Percentiles rank a stretch among this genome's conserved stretches.
phyloP scores from a whole-genome alignment of 64 coral and sea anemone species.

The Porites australiensis region DNA sequence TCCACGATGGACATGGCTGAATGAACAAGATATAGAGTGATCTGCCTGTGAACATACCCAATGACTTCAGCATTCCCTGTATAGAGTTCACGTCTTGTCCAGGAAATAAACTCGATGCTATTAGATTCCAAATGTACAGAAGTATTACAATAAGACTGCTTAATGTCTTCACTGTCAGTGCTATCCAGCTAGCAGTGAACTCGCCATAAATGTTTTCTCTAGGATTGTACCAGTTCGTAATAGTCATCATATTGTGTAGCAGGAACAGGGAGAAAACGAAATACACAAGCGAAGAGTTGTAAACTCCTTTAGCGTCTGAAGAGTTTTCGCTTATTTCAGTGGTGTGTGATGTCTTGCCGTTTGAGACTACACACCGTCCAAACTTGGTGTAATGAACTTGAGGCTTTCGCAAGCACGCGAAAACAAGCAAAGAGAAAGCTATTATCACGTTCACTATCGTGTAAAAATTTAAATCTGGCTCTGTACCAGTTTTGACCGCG shows the following conservation, averaged over 20 bases:
- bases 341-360: not conserved
- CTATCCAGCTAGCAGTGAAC: conserved; percentile 70
- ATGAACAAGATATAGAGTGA: conserved; percentile 74
- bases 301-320: not conserved
- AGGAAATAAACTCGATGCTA: conserved; percentile 74
- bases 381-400: conserved; percentile 1
- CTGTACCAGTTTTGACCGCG: conserved; percentile 15
- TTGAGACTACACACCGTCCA: not conserved
- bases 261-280: conserved; percentile 70
- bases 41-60: conserved; percentile 72
- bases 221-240: conserved; percentile 72
- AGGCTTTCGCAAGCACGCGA: conserved; percentile 15
- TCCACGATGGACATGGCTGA: conserved; percentile 72
- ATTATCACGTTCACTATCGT: conserved; percentile 23
- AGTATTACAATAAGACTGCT: conserved; percentile 49
- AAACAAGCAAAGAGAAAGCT: conserved; percentile 39
- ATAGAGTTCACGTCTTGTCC: conserved; percentile 63
- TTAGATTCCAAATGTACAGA: conserved; percentile 79
- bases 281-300: conserved; percentile 66
- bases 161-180: conserved; percentile 73
- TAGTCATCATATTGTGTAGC: conserved; percentile 55
- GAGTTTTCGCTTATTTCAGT: not conserved
- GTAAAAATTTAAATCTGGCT: conserved; percentile 42
- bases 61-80: conserved; percentile 61
- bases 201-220: conserved; percentile 36